phyloP scores from a whole-genome alignment of 2,113 vertebrate genomes.

The Elephas maximus region DNA sequence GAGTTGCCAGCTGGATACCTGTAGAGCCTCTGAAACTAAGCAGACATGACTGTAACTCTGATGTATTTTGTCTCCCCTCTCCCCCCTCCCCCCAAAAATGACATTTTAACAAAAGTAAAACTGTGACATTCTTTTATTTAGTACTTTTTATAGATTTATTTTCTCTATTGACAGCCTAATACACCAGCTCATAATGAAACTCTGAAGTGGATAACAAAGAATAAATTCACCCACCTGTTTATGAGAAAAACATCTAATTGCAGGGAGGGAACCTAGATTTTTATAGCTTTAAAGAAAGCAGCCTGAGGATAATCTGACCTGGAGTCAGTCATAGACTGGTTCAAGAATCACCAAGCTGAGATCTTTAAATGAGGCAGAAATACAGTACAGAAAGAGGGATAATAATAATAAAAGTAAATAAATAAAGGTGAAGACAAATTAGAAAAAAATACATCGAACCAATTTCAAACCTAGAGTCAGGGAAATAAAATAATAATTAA shows the following conservation, averaged over 20 bases:
- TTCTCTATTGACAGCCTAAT: background rate
- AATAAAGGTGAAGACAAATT: background rate
- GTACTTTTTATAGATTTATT: conserved; percentile 13
- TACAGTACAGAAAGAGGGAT: rapidly evolving
- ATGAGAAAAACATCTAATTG: background rate
- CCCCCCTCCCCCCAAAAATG: background rate
- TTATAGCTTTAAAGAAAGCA: background rate
- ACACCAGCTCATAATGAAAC: background rate
- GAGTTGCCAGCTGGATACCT: background rate
- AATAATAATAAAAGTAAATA: background rate
- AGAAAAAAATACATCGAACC: background rate
- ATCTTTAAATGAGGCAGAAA: conserved; percentile 36
- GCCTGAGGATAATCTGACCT: background rate
- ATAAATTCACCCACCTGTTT: background rate
- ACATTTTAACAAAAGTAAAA: conserved; percentile 22
- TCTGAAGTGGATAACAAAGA: background rate
- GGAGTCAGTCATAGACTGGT: background rate
- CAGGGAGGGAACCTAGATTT: background rate
- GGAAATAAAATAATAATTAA: background rate
- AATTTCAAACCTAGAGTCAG: background rate
- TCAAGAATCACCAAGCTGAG: background rate
- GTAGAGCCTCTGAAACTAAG: background rate
- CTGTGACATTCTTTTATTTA: background rate
- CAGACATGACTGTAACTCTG: background rate
- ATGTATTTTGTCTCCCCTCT: background rate